Evolutionary conservation across 2,797 vertebrate genomes (phyloP).

Genomic region (Streptopelia turtur): DNA sequence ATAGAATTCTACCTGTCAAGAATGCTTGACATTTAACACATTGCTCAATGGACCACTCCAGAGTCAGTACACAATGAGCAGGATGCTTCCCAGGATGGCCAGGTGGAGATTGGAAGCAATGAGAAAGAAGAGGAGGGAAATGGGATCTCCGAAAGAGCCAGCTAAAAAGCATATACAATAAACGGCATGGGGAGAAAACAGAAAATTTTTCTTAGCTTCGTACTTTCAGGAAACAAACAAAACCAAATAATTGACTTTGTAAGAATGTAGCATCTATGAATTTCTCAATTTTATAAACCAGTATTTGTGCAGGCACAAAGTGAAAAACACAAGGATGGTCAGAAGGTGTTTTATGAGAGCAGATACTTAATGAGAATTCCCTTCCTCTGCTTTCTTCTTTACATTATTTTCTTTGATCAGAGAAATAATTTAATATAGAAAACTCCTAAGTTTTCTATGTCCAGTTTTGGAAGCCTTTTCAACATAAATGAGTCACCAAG

Average conservation of each 20-base stretch:
- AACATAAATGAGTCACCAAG: not conserved
- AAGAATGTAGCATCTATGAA: accelerated
- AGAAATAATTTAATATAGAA: not conserved
- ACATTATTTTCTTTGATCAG: not conserved
- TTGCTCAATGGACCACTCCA: not conserved
- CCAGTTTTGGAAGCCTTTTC: not conserved
- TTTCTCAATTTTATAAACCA: not conserved
- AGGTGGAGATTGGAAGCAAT: accelerated
- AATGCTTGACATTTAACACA: accelerated
- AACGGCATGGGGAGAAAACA: not conserved
- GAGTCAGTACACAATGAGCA: not conserved
- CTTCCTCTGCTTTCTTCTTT: not conserved
- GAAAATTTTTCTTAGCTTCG: not conserved
- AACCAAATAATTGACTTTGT: not conserved
- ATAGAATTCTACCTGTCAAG: not conserved
- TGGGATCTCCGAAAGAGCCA: not conserved
- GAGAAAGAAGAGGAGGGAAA: not conserved
- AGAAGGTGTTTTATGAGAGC: not conserved
- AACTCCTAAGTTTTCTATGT: not conserved
- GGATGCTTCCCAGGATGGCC: not conserved
- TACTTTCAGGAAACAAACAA: not conserved
- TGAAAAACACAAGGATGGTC: not conserved
- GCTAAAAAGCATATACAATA: not conserved
- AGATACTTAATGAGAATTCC: not conserved
- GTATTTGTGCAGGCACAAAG: not conserved